Evolutionary conservation across 2,797 vertebrate genomes (phyloP), one percentile per base, ranked within the genome.

Genomic region (Spatula versicolor): DNA sequence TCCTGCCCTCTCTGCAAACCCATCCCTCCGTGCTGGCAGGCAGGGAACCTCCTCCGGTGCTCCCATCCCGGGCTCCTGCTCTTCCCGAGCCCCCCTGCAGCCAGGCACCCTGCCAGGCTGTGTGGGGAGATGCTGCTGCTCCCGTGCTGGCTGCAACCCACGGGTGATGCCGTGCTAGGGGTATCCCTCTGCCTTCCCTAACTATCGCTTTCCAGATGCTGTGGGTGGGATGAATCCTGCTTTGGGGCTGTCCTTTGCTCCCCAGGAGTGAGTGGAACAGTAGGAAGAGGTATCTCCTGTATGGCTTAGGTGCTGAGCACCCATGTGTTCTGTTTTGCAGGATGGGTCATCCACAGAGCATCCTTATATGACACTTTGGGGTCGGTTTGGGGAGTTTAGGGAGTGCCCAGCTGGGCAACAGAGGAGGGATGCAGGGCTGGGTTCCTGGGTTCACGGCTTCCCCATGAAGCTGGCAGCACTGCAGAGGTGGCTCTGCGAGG

Each of bases 1-100:
- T 37, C 33, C 33, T 33, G 46, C 67, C 39, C 73, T 14, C 16
- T 39, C 48, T 92, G 94, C 95, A 87, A 80, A 77, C 48, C 72
- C 84, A 60, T 66, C 86, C 58, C n/a, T 78, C 76, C 0, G 14
- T 0, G 0, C 64, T 58, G 82, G 82, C 75, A 95, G 81, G 19
- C 39, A 81, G 66, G 35, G 66, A 64, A 88, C 54, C 78, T 94
- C 67, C 81, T 80, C 56, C 0, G 1, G 2, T 18, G 26, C 30
- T 86, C 63, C 74, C 2, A 3, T n/a, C 41, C 33, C 0, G 0
- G 43, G n/a, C 4, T 94, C 5, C 54, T 54, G 45, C 83, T 66
- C 73, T 28, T 48, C 62, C 37, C 14, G 31, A 81, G 17, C 30
- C 28, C 13, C 35, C 19, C 54, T 4, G 30, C 18, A 74, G 77